Conservation (phyloP, 2,113 vertebrate genomes). For the Saccopteryx leptura region DNA sequence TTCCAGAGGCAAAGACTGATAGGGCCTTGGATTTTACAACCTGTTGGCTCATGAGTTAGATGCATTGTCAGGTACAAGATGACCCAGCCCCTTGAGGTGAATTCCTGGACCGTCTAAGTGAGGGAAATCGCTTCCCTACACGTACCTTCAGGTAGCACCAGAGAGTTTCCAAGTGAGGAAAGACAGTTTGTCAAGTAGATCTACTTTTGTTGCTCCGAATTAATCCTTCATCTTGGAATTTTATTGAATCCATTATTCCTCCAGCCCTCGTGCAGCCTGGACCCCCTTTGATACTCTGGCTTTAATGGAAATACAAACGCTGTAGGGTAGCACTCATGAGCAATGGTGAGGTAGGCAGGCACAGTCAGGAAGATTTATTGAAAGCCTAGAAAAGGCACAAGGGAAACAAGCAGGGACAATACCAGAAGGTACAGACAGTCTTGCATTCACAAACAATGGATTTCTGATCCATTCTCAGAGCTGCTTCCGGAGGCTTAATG, state of each 20-base stretch:
- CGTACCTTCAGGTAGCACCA: neutral
- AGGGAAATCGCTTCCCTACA: neutral
- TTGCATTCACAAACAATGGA: neutral
- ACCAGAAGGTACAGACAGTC: neutral
- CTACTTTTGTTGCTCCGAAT: neutral
- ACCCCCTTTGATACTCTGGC: neutral
- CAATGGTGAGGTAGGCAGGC: neutral
- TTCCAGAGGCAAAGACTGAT: constrained; percentile 26
- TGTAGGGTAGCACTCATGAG: neutral
- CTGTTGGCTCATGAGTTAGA: neutral
- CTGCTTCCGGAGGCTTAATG: neutral
- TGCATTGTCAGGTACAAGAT: neutral
- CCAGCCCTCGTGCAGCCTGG: neutral
- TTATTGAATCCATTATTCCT: neutral
- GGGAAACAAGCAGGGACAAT: neutral
- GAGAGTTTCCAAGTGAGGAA: neutral
- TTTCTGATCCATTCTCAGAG: neutral
- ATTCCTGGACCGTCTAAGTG: neutral
- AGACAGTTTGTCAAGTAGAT: neutral
- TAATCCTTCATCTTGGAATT: constrained; percentile 26
- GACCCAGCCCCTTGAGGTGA: neutral
- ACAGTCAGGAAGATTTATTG: neutral
- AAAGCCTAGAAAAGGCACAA: neutral
- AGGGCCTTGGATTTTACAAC: neutral
- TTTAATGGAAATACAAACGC: neutral